Conservation (phyloP, 2,797 vertebrate species). For the Scolopax rusticola region DNA sequence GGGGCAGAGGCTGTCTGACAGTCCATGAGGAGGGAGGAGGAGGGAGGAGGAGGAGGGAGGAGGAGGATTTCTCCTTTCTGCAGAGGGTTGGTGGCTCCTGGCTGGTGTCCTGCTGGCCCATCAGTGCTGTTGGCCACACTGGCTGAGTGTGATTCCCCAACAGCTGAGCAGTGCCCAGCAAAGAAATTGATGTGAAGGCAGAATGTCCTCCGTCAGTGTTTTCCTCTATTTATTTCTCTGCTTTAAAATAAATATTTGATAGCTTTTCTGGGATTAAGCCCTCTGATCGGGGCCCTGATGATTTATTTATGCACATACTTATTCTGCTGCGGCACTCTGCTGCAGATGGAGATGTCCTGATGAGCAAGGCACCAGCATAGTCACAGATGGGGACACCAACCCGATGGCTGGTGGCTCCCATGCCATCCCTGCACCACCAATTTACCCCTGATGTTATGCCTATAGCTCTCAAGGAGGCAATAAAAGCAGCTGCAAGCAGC, state of each 20-base stretch:
- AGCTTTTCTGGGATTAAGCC: constrained; percentile 1
- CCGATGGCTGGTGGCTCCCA: fast-evolving
- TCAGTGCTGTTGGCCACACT: no score
- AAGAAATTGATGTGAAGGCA: not conserved
- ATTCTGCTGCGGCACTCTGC: not conserved
- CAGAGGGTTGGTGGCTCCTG: not conserved
- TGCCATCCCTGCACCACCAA: not conserved
- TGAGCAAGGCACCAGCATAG: not conserved
- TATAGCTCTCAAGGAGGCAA: not conserved
- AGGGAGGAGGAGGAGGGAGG: not conserved
- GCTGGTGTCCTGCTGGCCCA: not conserved
- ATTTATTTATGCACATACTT: constrained; percentile 4
- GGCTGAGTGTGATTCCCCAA: not conserved
- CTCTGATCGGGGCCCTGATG: not conserved
- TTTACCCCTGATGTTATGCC: not conserved
- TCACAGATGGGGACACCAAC: fast-evolving
- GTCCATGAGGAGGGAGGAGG: not conserved
- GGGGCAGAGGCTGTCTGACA: not conserved
- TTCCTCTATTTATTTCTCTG: constrained; percentile 23
- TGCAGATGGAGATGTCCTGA: not conserved
- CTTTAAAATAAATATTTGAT: constrained; percentile 57
- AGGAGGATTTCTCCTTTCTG: not conserved
- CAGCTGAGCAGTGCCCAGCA: not conserved
- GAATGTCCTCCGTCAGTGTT: not conserved
- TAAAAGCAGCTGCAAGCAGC: not conserved